phyloP scores from a whole-genome alignment of 1,140 invertebrate genomes.

The Zeugodacus cucurbitae region DNA sequence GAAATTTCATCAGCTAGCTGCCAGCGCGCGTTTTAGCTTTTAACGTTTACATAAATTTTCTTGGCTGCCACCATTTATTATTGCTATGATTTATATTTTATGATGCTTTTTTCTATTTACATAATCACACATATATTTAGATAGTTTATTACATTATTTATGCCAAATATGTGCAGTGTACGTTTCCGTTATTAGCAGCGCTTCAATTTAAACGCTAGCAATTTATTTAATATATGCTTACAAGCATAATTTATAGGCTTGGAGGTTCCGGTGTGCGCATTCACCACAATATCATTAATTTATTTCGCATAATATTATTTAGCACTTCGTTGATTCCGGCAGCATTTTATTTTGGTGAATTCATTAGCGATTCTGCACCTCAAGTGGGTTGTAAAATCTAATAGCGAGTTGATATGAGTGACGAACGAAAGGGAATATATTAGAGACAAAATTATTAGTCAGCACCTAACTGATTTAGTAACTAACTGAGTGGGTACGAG shows the following conservation, averaged over 20 bases:
- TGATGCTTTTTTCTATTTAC: no score
- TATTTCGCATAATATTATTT: not conserved
- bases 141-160: conserved; percentile 26
- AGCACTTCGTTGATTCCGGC: not conserved
- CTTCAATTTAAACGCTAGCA: not conserved
- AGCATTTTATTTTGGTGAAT: not conserved
- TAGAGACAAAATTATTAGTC: not conserved
- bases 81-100: not conserved
- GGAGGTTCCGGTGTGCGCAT: not conserved
- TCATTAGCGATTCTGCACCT: conserved; percentile 17
- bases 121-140: not conserved
- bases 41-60: not conserved
- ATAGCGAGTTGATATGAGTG: conserved; percentile 19
- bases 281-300: not conserved
- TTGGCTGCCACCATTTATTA: not conserved
- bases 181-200: not conserved
- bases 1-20: not conserved
- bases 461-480: not conserved
- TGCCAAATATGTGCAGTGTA: not conserved
- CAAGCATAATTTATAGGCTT: not conserved
- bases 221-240: not conserved
- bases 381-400: conserved; percentile 29
- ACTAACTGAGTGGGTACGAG: not conserved
- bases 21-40: not conserved
- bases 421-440: not conserved